A percentile compares a stretch with the other conserved stretches of the same genome.
These are phyloP conservation scores for Acrossocheilus wenchowensis DNA, from an alignment of 2,797 vertebrate species.

Conservation along the genomic window DNA sequence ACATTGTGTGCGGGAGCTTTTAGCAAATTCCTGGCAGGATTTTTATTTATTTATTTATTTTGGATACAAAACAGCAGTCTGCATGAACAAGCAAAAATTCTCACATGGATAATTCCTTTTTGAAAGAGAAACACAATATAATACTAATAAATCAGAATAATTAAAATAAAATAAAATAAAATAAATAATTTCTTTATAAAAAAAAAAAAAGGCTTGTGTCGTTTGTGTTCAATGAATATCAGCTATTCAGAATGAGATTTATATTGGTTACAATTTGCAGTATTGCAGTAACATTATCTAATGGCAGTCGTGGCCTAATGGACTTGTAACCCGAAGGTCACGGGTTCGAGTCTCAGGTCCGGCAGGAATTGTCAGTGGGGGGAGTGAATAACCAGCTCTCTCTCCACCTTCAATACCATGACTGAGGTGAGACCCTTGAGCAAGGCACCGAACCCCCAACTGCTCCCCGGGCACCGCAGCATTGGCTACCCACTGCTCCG, in stretches of 20 bases:
- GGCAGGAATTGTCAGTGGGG: no score
- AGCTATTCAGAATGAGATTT: neutral
- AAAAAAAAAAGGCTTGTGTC: neutral
- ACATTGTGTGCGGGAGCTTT: slow-evolving; percentile 2
- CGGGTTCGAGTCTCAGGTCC: no score
- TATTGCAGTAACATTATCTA: neutral
- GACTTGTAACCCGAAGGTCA: no score
- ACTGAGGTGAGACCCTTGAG: no score
- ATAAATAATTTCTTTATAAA: neutral
- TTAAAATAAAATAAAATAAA: neutral
- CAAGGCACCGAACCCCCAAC: no score
- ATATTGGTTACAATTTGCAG: neutral
- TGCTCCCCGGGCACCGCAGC: no score
- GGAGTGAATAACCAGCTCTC: no score
- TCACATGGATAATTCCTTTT: neutral
- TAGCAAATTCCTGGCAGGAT: slow-evolving; percentile 5
- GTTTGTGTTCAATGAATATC: neutral
- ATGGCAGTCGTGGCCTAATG: no score
- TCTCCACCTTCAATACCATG: no score
- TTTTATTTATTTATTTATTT: neutral
- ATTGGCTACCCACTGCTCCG: no score
- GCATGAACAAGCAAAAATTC: neutral
- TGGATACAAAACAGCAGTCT: neutral
- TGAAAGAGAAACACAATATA: neutral
- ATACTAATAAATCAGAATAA: neutral